phyloP scores from a whole-genome alignment of 2,113 vertebrate genomes.

The Morone chrysops region DNA sequence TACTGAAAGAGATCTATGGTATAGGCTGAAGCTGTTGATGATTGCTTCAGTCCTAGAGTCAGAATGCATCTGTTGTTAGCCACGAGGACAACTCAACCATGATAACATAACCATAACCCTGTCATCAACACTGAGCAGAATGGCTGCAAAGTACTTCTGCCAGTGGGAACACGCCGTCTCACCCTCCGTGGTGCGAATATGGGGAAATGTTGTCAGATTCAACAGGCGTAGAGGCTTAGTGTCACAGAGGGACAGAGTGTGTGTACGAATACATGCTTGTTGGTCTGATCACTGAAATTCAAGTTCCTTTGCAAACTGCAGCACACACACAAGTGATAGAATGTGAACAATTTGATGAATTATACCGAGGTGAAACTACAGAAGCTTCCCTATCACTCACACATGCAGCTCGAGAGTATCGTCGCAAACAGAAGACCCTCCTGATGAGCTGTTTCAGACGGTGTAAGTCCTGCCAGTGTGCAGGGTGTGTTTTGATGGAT shows the following conservation, averaged over 20 bases:
- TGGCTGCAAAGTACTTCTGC: constrained; percentile 38
- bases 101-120: constrained; percentile 36
- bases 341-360: constrained; percentile 8
- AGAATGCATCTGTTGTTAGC: constrained; percentile 46
- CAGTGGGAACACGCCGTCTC: constrained; percentile 40
- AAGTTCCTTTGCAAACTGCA: background rate
- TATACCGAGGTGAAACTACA: constrained; percentile 18
- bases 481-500: constrained; percentile 57
- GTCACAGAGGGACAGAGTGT: constrained; percentile 13
- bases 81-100: constrained; percentile 9
- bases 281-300: constrained; percentile 6
- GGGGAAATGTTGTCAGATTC: constrained; percentile 33
- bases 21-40: background rate
- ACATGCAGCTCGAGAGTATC: constrained; percentile 74
- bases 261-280: background rate
- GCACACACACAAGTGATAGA: background rate
- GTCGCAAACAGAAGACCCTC: constrained; percentile 77
- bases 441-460: constrained; percentile 83
- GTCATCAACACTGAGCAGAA: constrained; percentile 52
- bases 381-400: constrained; percentile 58
- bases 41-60: constrained; percentile 11
- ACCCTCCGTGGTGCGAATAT: constrained; percentile 29
- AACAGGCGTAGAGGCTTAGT: constrained; percentile 9
- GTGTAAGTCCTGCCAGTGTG: constrained; percentile 81
- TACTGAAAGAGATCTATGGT: background rate